A percentile compares a stretch with the other conserved stretches of the same genome.
phyloP scores from a whole-genome alignment of 2,888 invertebrate species.

The Beris morrisii region DNA sequence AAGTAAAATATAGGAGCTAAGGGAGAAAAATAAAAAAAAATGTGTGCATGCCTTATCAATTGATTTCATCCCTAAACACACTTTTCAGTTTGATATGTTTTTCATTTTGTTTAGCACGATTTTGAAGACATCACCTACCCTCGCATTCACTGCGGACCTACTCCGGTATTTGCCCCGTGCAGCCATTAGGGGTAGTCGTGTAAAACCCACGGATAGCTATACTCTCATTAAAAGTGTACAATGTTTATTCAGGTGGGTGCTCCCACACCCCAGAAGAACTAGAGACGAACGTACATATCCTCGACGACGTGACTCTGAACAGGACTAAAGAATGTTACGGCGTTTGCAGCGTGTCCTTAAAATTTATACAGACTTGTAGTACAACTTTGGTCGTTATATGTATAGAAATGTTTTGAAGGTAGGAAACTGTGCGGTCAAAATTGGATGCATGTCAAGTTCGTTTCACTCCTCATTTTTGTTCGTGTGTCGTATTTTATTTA shows the following conservation, averaged over 20 bases:
- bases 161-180: conserved; percentile 2
- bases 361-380: no score
- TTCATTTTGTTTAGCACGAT: conserved; percentile 1
- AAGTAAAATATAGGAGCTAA: not conserved
- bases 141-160: not conserved
- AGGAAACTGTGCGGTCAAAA: no score
- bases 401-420: no score
- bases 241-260: conserved; percentile 16
- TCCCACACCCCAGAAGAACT: no score
- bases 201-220: not conserved
- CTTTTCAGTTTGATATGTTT: conserved; percentile 15
- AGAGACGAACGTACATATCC: no score
- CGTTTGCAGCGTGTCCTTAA: no score
- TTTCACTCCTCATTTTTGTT: no score
- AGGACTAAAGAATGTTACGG: no score
- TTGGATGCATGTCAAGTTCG: no score
- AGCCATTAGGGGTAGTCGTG: conserved; percentile 6
- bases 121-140: not conserved
- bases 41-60: conserved; percentile 31
- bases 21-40: not conserved
- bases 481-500: no score
- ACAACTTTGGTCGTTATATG: no score
- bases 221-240: conserved; percentile 29
- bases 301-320: no score
- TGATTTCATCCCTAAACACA: conserved; percentile 18